Base-by-base conservation (phyloP, 2,888 invertebrate genomes). In the Drosophila mayaguana region DNA sequence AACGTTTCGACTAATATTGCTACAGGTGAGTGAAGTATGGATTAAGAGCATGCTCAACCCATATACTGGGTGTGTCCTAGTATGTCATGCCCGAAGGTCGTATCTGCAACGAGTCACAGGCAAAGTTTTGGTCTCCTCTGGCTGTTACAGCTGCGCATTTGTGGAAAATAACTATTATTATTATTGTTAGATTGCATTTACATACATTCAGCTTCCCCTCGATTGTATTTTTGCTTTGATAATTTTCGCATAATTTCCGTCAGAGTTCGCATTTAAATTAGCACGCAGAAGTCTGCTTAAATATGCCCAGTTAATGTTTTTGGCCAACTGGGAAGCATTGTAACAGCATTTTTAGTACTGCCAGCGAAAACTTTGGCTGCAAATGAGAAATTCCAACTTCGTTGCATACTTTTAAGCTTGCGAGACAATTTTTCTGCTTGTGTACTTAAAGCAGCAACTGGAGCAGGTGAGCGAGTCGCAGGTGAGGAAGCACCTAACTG, bases 61-160 rank as follows among this genome's bases (percentile, higher is more conserved):
- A 28, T 28, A 0, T 28, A 28, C 28, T 28, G 28, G 28, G 8
- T 28, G 8, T 28, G 7, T 28, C 28, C 28, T 28, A 28, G 28
- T 28, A 7, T 28, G 8, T 28, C 8, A 28, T 8, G 28, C 8
- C 28, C 28, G n/a, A n/a, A n/a, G n/a, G n/a, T n/a, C n/a, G 8
- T 8, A 28, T 28, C 28, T 28, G 28, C 28, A 28, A 28, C 8
- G 28, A 28, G 2, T 28, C 8, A 28, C 1, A 9, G 28, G 8
- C 28, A 28, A 28, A 46, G 38, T 22, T 53, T 55, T 56, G 63
- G 43, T 61, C 63, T 62, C 7, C 1, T 18, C 32, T 50, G 32
- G 78, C 69, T 77, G 51, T 55, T 61, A 59, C 78, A 77, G 69
- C 69, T 70, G 70, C 28, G 61, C 61, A 66, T 53, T 59, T 48